These are phyloP conservation scores for Crypturellus tataupa DNA, from an alignment of 2,797 vertebrate genomes.

Conservation along the genomic window DNA sequence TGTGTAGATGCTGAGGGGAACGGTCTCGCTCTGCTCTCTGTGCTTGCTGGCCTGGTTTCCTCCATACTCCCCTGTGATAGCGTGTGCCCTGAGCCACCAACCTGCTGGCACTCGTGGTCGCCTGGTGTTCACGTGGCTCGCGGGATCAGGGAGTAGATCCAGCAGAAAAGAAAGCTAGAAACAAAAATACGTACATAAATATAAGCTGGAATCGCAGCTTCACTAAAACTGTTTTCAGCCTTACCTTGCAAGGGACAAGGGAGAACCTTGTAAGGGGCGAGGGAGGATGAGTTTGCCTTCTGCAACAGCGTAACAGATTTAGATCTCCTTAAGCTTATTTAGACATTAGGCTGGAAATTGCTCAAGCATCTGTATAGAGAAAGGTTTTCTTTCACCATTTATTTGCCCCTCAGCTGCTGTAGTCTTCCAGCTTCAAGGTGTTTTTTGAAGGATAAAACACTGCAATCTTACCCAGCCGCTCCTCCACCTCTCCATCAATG, in stretches of 20 bases:
- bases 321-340: not conserved
- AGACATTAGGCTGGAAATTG: rapidly evolving
- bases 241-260: not conserved
- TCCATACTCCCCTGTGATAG: not conserved
- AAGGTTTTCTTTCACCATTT: not conserved
- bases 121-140: not conserved
- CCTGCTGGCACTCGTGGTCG: not conserved
- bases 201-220: not conserved
- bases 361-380: not conserved
- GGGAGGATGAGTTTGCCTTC: not conserved
- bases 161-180: not conserved
- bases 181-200: not conserved
- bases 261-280: not conserved
- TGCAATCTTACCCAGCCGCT: not conserved
- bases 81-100: not conserved
- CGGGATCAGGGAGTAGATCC: not conserved
- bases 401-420: not conserved
- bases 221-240: not conserved
- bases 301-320: not conserved
- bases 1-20: not conserved
- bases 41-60: not conserved
- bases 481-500: not conserved
- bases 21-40: not conserved
- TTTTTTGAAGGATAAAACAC: not conserved
- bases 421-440: not conserved